Conservation (phyloP, 2,113 vertebrate species). For the Bucco capensis region DNA sequence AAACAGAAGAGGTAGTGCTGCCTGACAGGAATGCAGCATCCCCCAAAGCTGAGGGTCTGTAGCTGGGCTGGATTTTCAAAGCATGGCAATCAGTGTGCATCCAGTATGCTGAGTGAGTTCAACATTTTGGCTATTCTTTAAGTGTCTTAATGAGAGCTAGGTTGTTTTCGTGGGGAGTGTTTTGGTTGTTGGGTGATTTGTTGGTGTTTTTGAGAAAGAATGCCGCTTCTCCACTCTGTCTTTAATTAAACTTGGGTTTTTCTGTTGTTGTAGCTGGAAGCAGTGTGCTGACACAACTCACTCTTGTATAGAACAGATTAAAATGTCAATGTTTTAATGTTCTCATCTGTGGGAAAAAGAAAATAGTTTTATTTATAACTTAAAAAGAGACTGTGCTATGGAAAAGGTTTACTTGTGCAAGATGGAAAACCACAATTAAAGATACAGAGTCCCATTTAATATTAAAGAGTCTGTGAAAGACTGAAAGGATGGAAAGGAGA, state of each 20-base stretch:
- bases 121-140: neutral
- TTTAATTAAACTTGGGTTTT: conserved; percentile 78
- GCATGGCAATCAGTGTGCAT: neutral
- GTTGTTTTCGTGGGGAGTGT: too few relatives aligned
- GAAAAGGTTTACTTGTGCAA: conserved; percentile 58
- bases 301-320: conserved; percentile 77
- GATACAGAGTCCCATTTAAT: conserved; percentile 50
- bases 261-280: conserved; percentile 76
- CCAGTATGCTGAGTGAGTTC: too few relatives aligned
- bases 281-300: conserved; percentile 76
- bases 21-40: neutral
- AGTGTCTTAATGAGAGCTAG: neutral
- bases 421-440: conserved; percentile 64
- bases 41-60: neutral
- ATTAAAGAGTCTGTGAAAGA: neutral
- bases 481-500: neutral
- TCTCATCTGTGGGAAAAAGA: conserved; percentile 76
- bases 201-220: neutral
- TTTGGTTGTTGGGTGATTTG: neutral
- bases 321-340: conserved; percentile 78
- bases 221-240: conserved; percentile 64
- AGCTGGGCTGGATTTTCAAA: neutral
- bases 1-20: neutral
- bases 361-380: conserved; percentile 80
- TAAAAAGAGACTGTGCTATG: conserved; percentile 55